These are phyloP conservation scores for Psilopogon haemacephalus DNA, from an alignment of 2,113 vertebrate genomes.

Conservation along the genomic window DNA sequence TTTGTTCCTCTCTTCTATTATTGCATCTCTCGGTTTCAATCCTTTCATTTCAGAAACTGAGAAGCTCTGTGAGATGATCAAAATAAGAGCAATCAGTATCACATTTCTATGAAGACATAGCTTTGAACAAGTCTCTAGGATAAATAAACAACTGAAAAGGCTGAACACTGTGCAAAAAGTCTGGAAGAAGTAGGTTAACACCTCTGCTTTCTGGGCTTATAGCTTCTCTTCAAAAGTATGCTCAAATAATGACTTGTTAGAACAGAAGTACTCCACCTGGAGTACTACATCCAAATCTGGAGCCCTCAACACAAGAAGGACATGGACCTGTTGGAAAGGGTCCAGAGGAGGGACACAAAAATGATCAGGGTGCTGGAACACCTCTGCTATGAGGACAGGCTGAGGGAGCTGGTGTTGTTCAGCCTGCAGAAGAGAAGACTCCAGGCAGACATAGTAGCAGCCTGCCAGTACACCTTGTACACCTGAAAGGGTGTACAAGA, in stretches of 20 bases:
- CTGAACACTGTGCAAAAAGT: not conserved
- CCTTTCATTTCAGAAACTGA: not conserved
- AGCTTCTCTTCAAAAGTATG: not conserved
- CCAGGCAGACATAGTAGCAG: no score
- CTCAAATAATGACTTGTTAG: not conserved
- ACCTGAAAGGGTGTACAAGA: no score
- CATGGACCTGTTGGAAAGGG: no score
- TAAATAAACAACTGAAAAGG: not conserved
- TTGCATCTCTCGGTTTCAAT: not conserved
- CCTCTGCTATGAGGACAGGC: no score
- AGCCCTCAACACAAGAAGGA: no score
- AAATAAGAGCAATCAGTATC: not conserved
- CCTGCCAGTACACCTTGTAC: no score
- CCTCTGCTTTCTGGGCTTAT: not conserved
- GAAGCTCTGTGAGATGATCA: not conserved
- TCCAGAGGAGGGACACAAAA: no score
- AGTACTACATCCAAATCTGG: no score
- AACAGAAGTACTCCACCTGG: not conserved
- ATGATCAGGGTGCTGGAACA: no score
- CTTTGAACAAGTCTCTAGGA: slow-evolving; percentile 1
- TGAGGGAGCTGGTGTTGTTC: no score
- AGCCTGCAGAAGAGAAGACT: no score
- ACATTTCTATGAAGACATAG: not conserved
- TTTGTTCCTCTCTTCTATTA: slow-evolving; percentile 22
- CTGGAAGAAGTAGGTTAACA: not conserved